Evolutionary conservation across 2,888 invertebrate species (phyloP), one percentile per base, ranked within the genome.

Genomic region (Meiosimyza platycephala): DNA sequence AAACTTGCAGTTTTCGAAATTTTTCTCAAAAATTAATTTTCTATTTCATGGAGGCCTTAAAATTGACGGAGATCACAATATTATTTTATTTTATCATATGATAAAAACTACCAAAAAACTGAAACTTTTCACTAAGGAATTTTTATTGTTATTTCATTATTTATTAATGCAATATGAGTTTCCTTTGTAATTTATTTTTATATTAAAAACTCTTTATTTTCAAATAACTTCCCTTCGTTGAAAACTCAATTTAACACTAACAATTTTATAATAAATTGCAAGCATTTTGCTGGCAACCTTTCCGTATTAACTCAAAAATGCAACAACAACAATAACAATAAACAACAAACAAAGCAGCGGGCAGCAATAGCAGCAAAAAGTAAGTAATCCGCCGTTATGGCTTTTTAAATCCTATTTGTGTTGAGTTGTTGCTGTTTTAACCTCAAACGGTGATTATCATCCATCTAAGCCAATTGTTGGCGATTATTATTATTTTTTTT

Each of bases 331-430:
- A 28, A 28, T 4, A 28, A 22, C 22, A 22, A 22, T 22, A 22
- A 22, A 22, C 22, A 22, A 22, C 22, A 22, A 28, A 28, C 28
- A 15, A 6, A 12, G 64, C 33, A 18, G n/a, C 33, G 33, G 16
- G 59, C 51, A 57, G 48, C 55, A 48, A 22, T 13, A 47, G 28
- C 16, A 16, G n/a, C 51, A 33, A 33, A 6, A 52, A 22, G 62
- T 70, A 54, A 70, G 62, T 70, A 62, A 70, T 70, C 62, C 55
- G 22, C 70, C 70, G 70, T 70, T 70, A 70, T 70, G 62, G 62
- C 70, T 70, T 70, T 62, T 70, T 70, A 69, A 60, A 59, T 51
- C 47, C 60, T 51, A 50, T 50, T 60, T 47, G 48, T 54, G 40
- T 33, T 60, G 60, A 28, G 66, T 55, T 66, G 67, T 52, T 70